These are phyloP conservation scores for Nowickia ferox DNA, from an alignment of 2,888 invertebrate genomes.

Conservation along the genomic window DNA sequence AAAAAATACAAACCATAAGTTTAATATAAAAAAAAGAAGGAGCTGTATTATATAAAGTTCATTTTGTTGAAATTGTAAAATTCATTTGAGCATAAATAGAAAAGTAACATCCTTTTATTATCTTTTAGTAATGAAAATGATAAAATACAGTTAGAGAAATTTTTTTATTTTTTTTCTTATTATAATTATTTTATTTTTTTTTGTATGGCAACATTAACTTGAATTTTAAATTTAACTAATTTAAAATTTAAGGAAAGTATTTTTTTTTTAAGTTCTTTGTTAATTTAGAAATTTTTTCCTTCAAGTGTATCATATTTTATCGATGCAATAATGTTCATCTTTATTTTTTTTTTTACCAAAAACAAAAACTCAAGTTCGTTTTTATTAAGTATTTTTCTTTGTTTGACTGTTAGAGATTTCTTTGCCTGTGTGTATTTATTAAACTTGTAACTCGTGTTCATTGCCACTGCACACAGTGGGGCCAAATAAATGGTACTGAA, in stretches of 20 bases:
- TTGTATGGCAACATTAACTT: no score
- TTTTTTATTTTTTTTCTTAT: background rate
- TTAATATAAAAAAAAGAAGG: background rate
- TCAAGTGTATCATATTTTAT: background rate
- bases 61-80: constrained; percentile 60
- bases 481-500: background rate
- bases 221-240: no score
- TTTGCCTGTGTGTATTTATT: no score
- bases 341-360: background rate
- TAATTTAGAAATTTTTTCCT: background rate
- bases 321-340: background rate
- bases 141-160: constrained; percentile 11
- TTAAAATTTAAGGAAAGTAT: background rate
- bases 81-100: constrained; percentile 60
- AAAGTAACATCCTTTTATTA: constrained; percentile 57
- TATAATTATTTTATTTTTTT: no score
- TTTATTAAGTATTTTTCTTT: background rate
- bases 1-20: constrained; percentile 5
- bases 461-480: constrained; percentile 4
- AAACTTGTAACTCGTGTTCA: background rate
- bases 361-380: background rate
- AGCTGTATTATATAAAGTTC: constrained; percentile 30
- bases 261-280: background rate
- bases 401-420: background rate
- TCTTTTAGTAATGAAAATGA: constrained; percentile 3